Evolutionary conservation across 2,888 invertebrate genomes (phyloP).

Genomic region (Aphrophora alni): DNA sequence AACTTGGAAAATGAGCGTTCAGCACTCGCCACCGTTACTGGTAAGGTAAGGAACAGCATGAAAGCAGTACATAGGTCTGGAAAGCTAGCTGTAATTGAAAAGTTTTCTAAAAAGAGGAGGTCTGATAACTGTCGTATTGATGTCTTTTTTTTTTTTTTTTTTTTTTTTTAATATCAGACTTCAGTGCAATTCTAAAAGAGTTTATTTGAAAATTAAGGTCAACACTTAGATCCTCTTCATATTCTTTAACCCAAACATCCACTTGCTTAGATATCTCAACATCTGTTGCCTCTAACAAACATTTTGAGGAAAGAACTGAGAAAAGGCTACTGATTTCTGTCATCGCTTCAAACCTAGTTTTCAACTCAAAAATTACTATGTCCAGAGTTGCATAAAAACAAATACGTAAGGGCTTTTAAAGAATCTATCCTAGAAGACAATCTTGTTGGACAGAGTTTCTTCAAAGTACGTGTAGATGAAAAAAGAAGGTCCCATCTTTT

Average conservation of each 20-base stretch:
- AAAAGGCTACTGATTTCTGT: background rate
- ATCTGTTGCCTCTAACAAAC: background rate
- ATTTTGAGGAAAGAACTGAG: background rate
- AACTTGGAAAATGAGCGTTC: background rate
- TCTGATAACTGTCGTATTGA: too few species aligned
- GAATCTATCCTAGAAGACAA: too few species aligned
- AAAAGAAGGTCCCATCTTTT: background rate
- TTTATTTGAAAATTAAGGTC: background rate
- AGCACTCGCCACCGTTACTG: background rate
- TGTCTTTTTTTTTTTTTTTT: too few species aligned
- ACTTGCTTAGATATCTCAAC: background rate
- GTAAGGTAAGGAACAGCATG: background rate
- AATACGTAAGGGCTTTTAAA: too few species aligned
- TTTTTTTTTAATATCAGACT: too few species aligned
- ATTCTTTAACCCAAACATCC: background rate
- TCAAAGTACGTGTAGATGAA: background rate
- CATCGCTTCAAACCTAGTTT: background rate
- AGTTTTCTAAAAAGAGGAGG: too few species aligned
- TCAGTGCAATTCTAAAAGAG: too few species aligned
- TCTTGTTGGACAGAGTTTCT: too few species aligned
- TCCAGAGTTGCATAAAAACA: too few species aligned
- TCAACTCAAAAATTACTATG: too few species aligned
- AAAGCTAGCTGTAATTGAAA: background rate
- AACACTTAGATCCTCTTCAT: background rate
- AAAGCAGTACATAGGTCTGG: background rate